Evolutionary conservation across 1,140 invertebrate genomes (phyloP).

Genomic region (Zaprionus capensis): DNA sequence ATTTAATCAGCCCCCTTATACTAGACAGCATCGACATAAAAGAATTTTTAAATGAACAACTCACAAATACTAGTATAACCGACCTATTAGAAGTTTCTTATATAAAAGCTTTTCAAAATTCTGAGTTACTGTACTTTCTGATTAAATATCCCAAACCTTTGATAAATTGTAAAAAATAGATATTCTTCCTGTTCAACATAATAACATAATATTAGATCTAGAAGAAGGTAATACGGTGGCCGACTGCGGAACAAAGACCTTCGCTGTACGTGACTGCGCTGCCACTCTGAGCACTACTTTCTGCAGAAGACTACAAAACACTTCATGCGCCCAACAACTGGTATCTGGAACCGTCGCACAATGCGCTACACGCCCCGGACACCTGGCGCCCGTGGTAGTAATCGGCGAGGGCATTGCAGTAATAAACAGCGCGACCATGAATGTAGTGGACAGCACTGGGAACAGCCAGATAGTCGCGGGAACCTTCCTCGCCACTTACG

Average conservation of each 20-base stretch:
- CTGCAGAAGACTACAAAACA: too few species aligned
- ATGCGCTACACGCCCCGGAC: too few species aligned
- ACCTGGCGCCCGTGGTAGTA: too few species aligned
- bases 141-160: too few species aligned
- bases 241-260: slow-evolving; percentile 19
- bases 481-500: slow-evolving; percentile 19
- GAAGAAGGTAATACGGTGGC: slow-evolving; percentile 9
- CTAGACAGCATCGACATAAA: slow-evolving; percentile 19
- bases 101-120: slow-evolving; percentile 17
- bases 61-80: slow-evolving; percentile 27
- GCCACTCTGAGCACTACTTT: too few species aligned
- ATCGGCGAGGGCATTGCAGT: background rate
- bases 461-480: slow-evolving; percentile 5
- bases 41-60: slow-evolving; percentile 26
- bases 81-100: slow-evolving; percentile 1
- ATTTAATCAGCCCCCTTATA: slow-evolving; percentile 18
- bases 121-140: slow-evolving; percentile 6
- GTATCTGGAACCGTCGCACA: too few species aligned
- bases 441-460: slow-evolving; percentile 1
- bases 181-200: slow-evolving; percentile 26
- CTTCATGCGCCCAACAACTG: too few species aligned
- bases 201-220: slow-evolving; percentile 28
- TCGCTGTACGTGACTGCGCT: background rate
- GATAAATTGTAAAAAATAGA: too few species aligned
- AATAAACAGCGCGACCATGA: slow-evolving; percentile 9